These are phyloP conservation scores for Drosophila rhopaloa DNA, from an alignment of 1,140 invertebrate genomes.

Conservation along the genomic window DNA sequence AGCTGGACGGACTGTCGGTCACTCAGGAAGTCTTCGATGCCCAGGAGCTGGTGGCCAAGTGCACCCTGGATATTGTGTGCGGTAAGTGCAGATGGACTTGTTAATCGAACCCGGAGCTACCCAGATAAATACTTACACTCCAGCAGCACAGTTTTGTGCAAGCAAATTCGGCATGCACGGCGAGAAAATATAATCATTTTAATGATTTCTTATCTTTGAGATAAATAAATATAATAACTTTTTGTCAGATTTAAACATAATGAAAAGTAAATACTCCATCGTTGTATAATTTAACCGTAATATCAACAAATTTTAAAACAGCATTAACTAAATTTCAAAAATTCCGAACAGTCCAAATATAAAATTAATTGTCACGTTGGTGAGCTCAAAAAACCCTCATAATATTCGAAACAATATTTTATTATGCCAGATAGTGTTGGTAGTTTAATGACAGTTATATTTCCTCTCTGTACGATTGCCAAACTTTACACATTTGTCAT, in stretches of 20 bases:
- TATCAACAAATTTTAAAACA: too few relatives aligned
- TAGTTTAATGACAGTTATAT: background rate
- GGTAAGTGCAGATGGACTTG: slow-evolving; percentile 40
- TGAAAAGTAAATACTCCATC: too few relatives aligned
- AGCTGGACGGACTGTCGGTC: slow-evolving; percentile 53
- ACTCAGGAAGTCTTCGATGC: slow-evolving; percentile 65
- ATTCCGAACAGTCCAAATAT: too few relatives aligned
- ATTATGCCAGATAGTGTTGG: background rate
- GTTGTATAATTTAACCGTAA: too few relatives aligned
- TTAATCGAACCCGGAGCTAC: slow-evolving; percentile 2
- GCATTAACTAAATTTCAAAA: too few relatives aligned
- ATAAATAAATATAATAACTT: too few relatives aligned
- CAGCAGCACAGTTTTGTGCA: background rate
- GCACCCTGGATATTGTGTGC: slow-evolving; percentile 89
- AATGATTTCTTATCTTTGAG: background rate
- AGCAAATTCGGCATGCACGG: slow-evolving; percentile 3
- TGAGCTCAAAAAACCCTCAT: too few relatives aligned
- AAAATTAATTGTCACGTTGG: too few relatives aligned
- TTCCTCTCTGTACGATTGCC: slow-evolving; percentile 14
- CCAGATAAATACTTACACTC: too few relatives aligned
- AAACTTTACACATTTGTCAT: slow-evolving; percentile 77
- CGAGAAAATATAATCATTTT: background rate
- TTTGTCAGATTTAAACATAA: too few relatives aligned
- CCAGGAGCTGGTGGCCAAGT: slow-evolving; percentile 87
- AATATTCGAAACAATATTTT: background rate